A percentile compares a stretch with the other conserved stretches of the same genome.
phyloP scores from a whole-genome alignment of 1,140 invertebrate genomes.

The Pseudomyrmex gracilis region DNA sequence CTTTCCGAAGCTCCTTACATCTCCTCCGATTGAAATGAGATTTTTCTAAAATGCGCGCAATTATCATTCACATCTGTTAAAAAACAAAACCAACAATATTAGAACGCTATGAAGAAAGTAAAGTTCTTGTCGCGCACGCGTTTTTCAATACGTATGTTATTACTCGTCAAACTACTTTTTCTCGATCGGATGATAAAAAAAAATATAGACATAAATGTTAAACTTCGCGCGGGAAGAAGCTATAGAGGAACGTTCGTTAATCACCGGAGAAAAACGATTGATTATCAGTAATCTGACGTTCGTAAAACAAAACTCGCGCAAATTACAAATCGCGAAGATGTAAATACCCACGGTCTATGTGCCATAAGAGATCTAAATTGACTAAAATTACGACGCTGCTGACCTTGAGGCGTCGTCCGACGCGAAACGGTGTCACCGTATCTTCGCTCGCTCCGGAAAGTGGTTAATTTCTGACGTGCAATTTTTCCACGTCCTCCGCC shows the following conservation, averaged over 20 bases:
- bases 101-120: neutral
- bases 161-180: neutral
- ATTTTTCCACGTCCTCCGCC: conserved; percentile 34
- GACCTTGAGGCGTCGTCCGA: conserved; percentile 43
- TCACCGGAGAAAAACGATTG: neutral
- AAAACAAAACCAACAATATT: neutral
- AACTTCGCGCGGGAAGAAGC: neutral
- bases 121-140: neutral
- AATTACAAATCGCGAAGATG: conserved; percentile 18
- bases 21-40: neutral
- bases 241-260: neutral
- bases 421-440: conserved; percentile 41
- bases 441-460: conserved; percentile 25
- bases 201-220: neutral
- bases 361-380: conserved; percentile 30
- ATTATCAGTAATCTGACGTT: conserved; percentile 16
- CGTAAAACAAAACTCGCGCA: conserved; percentile 25
- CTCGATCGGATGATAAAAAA: neutral
- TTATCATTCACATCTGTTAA: conserved; percentile 18
- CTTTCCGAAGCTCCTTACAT: conserved; percentile 1
- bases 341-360: neutral
- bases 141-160: neutral
- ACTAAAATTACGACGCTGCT: conserved; percentile 31
- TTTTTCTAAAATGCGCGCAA: conserved; percentile 13
- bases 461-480: neutral